These are phyloP conservation scores for Hucho hucho DNA, from an alignment of 2,113 vertebrate genomes.

Conservation along the genomic window DNA sequence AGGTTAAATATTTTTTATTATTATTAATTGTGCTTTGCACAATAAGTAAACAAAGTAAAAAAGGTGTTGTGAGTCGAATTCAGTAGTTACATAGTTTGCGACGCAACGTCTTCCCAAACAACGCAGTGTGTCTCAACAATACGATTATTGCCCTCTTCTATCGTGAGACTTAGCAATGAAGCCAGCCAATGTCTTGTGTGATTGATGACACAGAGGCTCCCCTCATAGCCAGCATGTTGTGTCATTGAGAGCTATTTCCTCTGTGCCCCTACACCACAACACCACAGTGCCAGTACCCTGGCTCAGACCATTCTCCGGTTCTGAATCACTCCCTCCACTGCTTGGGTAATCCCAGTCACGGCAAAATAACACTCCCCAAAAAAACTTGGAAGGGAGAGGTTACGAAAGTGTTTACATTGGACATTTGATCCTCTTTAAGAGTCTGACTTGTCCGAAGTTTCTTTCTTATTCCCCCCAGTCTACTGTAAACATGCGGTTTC, in stretches of 20 bases:
- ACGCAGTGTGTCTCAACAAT: background rate
- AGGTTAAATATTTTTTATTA: too few species aligned
- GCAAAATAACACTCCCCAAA: slow-evolving; percentile 50
- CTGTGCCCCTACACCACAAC: slow-evolving; percentile 29
- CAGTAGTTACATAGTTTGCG: too few species aligned
- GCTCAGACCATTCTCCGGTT: slow-evolving; percentile 42
- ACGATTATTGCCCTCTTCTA: background rate
- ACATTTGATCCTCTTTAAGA: slow-evolving; percentile 48
- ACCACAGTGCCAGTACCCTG: slow-evolving; percentile 49
- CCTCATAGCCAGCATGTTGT: slow-evolving; percentile 21
- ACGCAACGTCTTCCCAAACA: too few species aligned
- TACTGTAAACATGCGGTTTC: slow-evolving; percentile 46
- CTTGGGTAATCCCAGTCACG: slow-evolving; percentile 52
- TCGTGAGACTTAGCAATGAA: slow-evolving; percentile 12
- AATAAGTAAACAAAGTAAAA: background rate
- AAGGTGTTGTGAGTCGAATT: background rate
- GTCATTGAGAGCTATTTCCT: slow-evolving; percentile 39
- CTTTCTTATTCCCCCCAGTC: slow-evolving; percentile 35
- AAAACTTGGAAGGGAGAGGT: slow-evolving; percentile 29
- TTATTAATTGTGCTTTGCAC: background rate
- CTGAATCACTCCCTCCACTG: slow-evolving; percentile 62
- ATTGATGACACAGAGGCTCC: slow-evolving; percentile 20
- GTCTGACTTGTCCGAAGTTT: slow-evolving; percentile 40
- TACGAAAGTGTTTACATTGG: slow-evolving; percentile 41
- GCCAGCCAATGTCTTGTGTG: slow-evolving; percentile 24